Base-by-base conservation (phyloP, 2,113 vertebrate species). In the Scytalopus superciliaris region DNA sequence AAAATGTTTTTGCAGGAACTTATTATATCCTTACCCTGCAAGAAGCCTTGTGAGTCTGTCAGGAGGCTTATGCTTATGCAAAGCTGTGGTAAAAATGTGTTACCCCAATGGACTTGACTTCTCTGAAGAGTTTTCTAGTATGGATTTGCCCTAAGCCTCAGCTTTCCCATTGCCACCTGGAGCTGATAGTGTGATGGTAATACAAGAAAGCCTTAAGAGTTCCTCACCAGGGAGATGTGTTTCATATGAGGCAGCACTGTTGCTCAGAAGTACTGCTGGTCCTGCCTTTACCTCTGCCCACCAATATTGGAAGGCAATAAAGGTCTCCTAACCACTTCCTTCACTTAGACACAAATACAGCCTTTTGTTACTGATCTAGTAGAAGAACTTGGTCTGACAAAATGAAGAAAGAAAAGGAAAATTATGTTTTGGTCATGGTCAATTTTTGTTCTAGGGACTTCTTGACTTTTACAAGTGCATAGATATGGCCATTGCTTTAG, bases 41-140 rank as follows among this genome's bases (percentile, higher is more conserved):
- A 92, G 90, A 88, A 94, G 57, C 82, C 45, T 85, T 60, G 35
- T 85, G 70, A 85, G 55, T 90, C 28, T 77, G 76, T 49, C 37
- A 62, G 75, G 53, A 72, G 70, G 40, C 37, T 93, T 94, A 82
- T 50, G 14, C 39, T 84, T 87, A 85, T 24, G 63, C 1, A 19
- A 88, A 93, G 50, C 50, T 80, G n/a, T 50, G 50, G 53, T 90
- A 85, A 88, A 96, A 95, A 69, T 7, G 18, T 42, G 25, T 90
- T 67, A 77, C 31, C 55, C 28, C 57, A 53, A 62, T 35, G 50
- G 88, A 80, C 63, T 39, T 86, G 35, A 28, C 55, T 80, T 33
- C 50, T 90, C 82, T 92, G 59, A 55, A 70, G 93, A 75, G 21
- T 86, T 88, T 88, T 63, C 75, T 66, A 35, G 23, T 30, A 24